Base-by-base conservation (phyloP, 2,888 invertebrate genomes). In the Machimus rusticus region DNA sequence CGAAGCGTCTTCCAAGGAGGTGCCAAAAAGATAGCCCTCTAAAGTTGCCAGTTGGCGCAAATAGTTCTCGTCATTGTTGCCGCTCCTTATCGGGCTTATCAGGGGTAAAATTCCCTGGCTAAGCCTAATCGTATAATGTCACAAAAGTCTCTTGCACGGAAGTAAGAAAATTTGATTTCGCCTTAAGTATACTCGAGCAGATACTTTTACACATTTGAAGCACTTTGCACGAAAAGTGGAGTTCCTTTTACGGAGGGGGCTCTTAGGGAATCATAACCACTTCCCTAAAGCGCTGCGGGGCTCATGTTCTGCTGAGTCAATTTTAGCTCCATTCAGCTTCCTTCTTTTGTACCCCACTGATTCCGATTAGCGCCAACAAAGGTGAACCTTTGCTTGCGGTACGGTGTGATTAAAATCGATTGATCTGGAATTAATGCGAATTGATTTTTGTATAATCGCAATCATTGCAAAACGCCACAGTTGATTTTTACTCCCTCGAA, bases 361-460 rank as follows among this genome's bases (percentile, higher is more conserved):
- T 76, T 76, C 39, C 39, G 37, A 37, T 37, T 37, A 31, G 37
- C 57, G 31, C 14, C 51, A 34, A 66, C 34, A 76, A 76, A 57
- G 37, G 66, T 57, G 82, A 57, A 66, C 82, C 66, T 55, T 81
- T 31, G 12, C 81, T 19, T 55, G 43, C 31, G 55, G 78, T 79
- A 31, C n/a, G 28, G 14, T 28, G n/a, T 82, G 82, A 82, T 82
- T 82, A 82, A 82, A 82, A 82, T 82, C 57, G 57, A 82, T 82
- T 82, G 37, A 34, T 14, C 19, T 57, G 57, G 82, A 82, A 82
- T 66, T 57, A 82, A 82, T 81, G 43, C 34, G 81, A 81, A 55
- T 81, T 31, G 81, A 66, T 66, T 66, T 66, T 66, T 12, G 19
- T 57, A 23, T 19, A 57, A 16, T 46, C 28, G 28, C 66, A 28